These are phyloP conservation scores for Sinella curviseta DNA, from an alignment of 1,140 invertebrate species.

Conservation along the genomic window DNA sequence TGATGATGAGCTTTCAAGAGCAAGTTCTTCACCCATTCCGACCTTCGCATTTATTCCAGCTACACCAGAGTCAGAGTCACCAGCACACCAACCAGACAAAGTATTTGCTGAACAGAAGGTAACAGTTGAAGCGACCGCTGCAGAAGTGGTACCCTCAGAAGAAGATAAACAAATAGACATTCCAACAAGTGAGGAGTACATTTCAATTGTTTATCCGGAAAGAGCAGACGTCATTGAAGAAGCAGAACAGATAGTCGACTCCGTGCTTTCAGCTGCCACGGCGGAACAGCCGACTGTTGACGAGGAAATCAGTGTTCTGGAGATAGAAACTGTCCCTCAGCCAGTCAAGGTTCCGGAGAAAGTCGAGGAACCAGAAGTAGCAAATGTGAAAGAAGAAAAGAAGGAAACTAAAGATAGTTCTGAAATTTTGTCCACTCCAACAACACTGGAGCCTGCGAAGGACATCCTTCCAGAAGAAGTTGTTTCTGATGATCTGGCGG, in stretches of 20 bases:
- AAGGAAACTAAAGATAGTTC: neutral
- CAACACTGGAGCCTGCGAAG: too few relatives aligned
- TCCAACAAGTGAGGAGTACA: too few relatives aligned
- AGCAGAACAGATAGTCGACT: neutral
- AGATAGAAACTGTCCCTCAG: too few relatives aligned
- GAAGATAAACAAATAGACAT: neutral
- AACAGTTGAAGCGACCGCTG: neutral
- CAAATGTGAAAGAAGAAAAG: neutral
- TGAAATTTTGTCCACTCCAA: neutral
- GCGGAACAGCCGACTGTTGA: neutral
- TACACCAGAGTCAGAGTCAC: neutral
- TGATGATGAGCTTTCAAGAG: too few relatives aligned
- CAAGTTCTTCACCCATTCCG: neutral
- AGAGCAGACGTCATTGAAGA: neutral
- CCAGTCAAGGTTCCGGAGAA: too few relatives aligned
- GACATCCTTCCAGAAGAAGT: neutral
- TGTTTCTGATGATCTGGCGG: too few relatives aligned
- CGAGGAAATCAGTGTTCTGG: neutral
- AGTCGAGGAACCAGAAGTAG: too few relatives aligned
- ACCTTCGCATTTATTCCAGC: neutral
- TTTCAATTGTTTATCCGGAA: too few relatives aligned
- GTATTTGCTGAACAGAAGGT: neutral
- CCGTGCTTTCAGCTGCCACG: neutral
- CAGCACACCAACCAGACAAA: neutral
- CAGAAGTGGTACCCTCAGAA: neutral